Base-by-base conservation (phyloP, 2,113 vertebrate genomes). In the Etia nguti region DNA sequence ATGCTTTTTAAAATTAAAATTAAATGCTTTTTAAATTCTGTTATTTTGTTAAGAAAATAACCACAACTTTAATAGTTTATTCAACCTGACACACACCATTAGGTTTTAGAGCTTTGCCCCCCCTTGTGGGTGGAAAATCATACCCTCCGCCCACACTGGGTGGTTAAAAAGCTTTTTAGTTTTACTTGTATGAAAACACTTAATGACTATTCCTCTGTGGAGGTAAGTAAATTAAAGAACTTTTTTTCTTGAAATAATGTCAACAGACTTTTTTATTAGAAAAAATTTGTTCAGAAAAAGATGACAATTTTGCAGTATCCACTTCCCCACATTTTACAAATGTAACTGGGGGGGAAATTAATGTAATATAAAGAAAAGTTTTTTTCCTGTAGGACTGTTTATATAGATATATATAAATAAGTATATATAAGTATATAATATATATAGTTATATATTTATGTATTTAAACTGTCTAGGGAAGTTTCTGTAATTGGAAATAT, bases 191-290 rank as follows among this genome's bases (percentile, higher is more conserved):
- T 2, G 18, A 5, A 50, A 29, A 41, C 12, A 4, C 24, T 50
- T 54, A 7, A 15, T 20, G 11, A 68, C 7, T 7, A 43, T 15
- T 65, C n/a, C 41, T 8, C 68, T 12, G 34, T 43, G 2, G 3
- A 20, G 86, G 90, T 90, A 87, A 91, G 79, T 79, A 9, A 15
- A 29, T 29, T n/a, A 5, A 54, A 54, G 4, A 54, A 9, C 16
- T 3, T 16, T 46, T 73, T 43, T 6, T 26, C 8, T 46, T 73
- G 5, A 18, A 18, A 15, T 73, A 18, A 6, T 18, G 10, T 26
- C 15, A 73, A 41, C 65, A 46, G 65, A 73, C 2, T 1, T 46
- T 73, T 73, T 46, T 26, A 18, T 46, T 46, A 73, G 22, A 46
- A 43, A 73, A 26, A 24, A 26, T 16, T 16, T 16, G 12, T 70